Base-by-base conservation (phyloP, 1,140 invertebrate genomes). In the Temnothorax longispinosus region DNA sequence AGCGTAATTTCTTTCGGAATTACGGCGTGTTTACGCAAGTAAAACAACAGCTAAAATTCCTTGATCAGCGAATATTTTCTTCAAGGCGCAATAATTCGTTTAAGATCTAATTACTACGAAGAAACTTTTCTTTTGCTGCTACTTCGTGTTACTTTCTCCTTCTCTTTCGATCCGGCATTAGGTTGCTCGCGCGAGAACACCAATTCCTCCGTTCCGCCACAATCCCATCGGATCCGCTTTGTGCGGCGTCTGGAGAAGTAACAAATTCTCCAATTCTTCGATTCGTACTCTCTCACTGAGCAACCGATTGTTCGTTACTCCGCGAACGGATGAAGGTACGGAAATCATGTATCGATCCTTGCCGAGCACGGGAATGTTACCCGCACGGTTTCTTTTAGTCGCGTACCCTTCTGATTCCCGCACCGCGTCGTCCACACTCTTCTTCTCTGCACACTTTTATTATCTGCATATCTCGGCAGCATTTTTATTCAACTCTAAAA, bases 231-330 rank as follows among this genome's bases (percentile, higher is more conserved):
- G 41, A 84, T 74, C 80, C 80, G 54, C 80, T 84, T 84, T 75
- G 69, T 74, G 32, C 32, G 69, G 69, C 27, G 69, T 84, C 41
- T 84, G 38, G 71, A 58, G 69, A 75, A 84, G 69, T 84, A 84
- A 84, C 80, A 84, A 84, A 84, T 84, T 75, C 69, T 62, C 69
- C 80, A 50, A 74, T 84, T 84, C 67, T 74, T 82, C 52, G 21
- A 44, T 27, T 74, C 44, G 52, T 54, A 18, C 41, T 69, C 41
- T 74, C 67, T 50, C 54, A 69, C 69, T 67, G 54, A 44, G 69
- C n/a, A 75, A 84, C 54, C 80, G 69, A 84, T 84, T 84, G 80
- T 84, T 84, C 80, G 69, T 75, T 75, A 84, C 69, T 50, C 13
- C 15, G 38, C 52, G 78, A 71, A 21, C 52, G 80, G 41, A 82